Evolutionary conservation across 1,140 invertebrate species (phyloP), one percentile per base, ranked within the genome.

Genomic region (Drosophila serrata): DNA sequence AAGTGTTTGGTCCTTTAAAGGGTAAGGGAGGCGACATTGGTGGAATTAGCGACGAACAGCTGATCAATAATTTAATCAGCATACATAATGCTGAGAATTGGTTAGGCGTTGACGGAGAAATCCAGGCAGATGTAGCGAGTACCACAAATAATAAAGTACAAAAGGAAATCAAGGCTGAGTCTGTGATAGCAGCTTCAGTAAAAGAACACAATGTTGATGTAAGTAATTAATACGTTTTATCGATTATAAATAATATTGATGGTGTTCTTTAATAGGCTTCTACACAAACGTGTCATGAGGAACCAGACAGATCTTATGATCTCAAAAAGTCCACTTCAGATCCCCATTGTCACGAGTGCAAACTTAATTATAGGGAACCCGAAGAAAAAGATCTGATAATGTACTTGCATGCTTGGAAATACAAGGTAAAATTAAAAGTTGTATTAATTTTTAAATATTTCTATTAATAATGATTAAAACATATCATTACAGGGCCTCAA

Each of bases 361-460:
- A 97, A 92, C 96, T 97, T 13, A 95, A 97, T 56, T 99, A 98
- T 93, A 94, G 96, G 63, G 98, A 99, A 93, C 98, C 98, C 0
- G 96, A 96, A 63, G 96, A 97, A 0, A 95, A 96, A 68, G 97
- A 99, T 92, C 94, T 99, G 17, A 96, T 98, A 63, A 98, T 99
- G 97, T 99, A 98, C 93, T 94, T 99, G 15, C 98, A 99, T 93
- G 98, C 98, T 17, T 97, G 97, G 95, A 97, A 96, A 87, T 99
- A 99, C 92, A 96, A 96, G 94, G 96, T 95, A 82, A 12, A 96
- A 72, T 45, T 27, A 17, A 0, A 0, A 42, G 0, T 2, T 3
- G 0, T 35, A 2, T 4, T 17, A 3, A 19, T 17, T 17, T 7
- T 31, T 11, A 3, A 4, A 15, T 9, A 2, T 0, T 9, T 9